phyloP scores from a whole-genome alignment of 2,113 vertebrate genomes.

The Phalacrocorax brasilianus region DNA sequence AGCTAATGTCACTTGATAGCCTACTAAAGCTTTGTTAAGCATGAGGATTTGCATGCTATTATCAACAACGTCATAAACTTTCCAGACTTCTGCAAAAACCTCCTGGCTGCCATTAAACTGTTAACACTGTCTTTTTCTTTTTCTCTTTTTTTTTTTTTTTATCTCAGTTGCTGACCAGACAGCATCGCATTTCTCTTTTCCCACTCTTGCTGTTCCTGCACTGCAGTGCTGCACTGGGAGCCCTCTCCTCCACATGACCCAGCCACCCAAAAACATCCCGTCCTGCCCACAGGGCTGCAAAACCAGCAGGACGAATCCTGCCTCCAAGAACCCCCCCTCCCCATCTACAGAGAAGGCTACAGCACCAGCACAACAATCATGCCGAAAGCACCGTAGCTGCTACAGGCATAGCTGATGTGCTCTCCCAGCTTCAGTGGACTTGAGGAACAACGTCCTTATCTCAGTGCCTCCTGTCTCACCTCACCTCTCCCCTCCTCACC shows the following conservation, averaged over 20 bases:
- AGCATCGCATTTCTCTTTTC: neutral
- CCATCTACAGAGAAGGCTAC: neutral
- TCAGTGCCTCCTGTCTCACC: neutral
- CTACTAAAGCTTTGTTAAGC: constrained; percentile 42
- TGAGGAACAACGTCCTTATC: neutral
- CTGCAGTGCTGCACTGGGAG: neutral
- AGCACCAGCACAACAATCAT: accelerated
- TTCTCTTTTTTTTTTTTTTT: too few relatives aligned
- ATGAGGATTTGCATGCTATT: constrained; percentile 24
- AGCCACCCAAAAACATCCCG: neutral
- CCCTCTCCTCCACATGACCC: neutral
- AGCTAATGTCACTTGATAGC: constrained; percentile 17
- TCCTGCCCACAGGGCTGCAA: neutral
- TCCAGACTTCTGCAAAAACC: neutral
- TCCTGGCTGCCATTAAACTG: neutral
- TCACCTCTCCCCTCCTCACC: neutral
- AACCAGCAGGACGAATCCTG: neutral
- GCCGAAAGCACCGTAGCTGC: accelerated
- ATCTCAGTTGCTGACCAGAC: neutral
- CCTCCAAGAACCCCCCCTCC: neutral
- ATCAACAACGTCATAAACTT: constrained; percentile 25
- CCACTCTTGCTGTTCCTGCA: neutral
- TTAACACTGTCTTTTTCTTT: neutral
- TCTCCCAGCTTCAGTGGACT: neutral
- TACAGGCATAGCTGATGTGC: accelerated